A percentile compares a stretch with the other conserved stretches of the same genome.
Conservation (phyloP, 1,140 invertebrate genomes). For the Adelges cooleyi region DNA sequence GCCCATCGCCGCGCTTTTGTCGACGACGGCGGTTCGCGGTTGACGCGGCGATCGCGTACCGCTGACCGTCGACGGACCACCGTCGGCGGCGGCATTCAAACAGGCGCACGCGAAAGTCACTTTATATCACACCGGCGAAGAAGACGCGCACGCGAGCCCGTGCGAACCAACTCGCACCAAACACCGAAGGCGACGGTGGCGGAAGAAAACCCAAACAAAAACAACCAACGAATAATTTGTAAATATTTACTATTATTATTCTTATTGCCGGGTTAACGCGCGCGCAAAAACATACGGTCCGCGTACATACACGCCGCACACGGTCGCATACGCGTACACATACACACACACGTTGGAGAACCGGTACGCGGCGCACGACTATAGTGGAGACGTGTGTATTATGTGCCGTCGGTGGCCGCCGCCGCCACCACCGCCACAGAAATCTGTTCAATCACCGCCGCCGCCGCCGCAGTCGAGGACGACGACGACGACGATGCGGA, state of each 20-base stretch:
- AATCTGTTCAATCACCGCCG: not conserved
- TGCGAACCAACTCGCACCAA: no score
- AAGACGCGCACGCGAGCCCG: not conserved
- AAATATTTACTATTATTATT: no score
- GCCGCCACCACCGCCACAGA: not conserved
- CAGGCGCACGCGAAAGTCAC: not conserved
- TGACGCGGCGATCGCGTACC: not conserved
- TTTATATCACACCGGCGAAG: no score
- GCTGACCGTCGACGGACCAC: not conserved
- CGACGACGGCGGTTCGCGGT: not conserved
- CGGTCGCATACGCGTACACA: not conserved
- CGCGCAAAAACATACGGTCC: not conserved
- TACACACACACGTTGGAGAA: not conserved
- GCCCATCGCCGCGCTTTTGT: not conserved
- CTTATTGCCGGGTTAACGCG: not conserved
- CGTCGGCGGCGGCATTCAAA: constrained; percentile 17
- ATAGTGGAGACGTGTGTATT: not conserved
- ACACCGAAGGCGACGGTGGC: not conserved
- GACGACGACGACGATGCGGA: not conserved
- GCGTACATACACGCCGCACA: not conserved
- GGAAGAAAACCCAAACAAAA: no score
- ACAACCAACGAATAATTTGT: not conserved
- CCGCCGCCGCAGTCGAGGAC: not conserved
- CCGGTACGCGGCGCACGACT: not conserved
- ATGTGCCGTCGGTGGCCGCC: not conserved